Evolutionary conservation across 2,888 invertebrate genomes (phyloP), one percentile per base, ranked within the genome.

Genomic region (Taphrorychus bicolor): DNA sequence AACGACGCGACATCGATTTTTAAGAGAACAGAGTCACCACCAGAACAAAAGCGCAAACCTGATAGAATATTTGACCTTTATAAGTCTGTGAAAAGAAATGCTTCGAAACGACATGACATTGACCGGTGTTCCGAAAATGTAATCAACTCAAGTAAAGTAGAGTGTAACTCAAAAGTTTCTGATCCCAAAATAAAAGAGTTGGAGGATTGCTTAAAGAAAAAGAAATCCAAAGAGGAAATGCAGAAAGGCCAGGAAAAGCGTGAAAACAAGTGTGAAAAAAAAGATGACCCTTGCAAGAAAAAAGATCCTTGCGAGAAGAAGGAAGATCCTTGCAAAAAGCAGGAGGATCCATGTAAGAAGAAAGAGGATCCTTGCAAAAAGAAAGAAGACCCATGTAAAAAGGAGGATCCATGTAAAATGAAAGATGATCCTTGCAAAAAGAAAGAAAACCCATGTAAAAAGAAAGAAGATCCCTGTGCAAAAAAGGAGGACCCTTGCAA

Each of bases 281-380:
- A 59, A 54, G 56, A 71, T 23, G 32, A 32, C 32, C 5, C 45
- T 16, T n/a, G n/a, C n/a, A n/a, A n/a, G n/a, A n/a, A n/a, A n/a
- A n/a, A n/a, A n/a, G 69, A 73, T 59, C 59, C 69, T 9, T 70
- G 69, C 51, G 69, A 70, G 19, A 69, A 71, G 60, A 70, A 70
- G 19, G n/a, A n/a, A n/a, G n/a, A n/a, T n/a, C n/a, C n/a, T n/a
- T n/a, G n/a, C n/a, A 52, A 52, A 21, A 52, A 52, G 14, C 5
- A 17, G 2, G 17, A 7, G 19, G 60, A 59, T 61, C 69, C 7
- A n/a, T 32, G 57, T 7, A 59, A 62, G 53, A 66, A 68, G 42
- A 17, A 67, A 18, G 70, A 70, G 17, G 69, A 73, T 49, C 66
- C 70, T 17, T 65, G 72, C 41, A 65, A 66, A 11, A 69, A 72